phyloP scores from a whole-genome alignment of 2,113 vertebrate species.

The Eulemur macaco region DNA sequence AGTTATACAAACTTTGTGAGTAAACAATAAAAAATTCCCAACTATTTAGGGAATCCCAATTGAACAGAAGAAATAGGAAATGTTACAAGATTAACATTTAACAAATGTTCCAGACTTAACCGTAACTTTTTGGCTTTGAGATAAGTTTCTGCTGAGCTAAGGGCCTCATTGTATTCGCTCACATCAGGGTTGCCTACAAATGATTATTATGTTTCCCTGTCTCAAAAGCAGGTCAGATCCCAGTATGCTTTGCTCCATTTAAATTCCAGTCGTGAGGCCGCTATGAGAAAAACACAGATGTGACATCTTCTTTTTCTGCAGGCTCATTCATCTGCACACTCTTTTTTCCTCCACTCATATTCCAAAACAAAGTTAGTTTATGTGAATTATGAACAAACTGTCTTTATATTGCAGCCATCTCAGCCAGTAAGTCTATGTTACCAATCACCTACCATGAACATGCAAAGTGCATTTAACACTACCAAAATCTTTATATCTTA shows the following conservation, averaged over 20 bases:
- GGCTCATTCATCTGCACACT: not conserved
- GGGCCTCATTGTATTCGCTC: not conserved
- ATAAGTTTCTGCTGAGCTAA: not conserved
- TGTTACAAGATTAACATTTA: not conserved
- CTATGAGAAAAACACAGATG: constrained; percentile 16
- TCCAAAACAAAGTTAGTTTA: not conserved
- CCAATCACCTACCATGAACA: not conserved
- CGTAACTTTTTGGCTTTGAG: not conserved
- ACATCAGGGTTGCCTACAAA: not conserved
- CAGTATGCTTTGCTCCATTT: constrained; percentile 33
- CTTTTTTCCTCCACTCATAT: not conserved
- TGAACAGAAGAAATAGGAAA: not conserved
- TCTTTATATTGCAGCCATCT: not conserved
- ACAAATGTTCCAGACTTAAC: not conserved
- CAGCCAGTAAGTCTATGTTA: not conserved
- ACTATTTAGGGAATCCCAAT: not conserved
- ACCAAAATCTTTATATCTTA: not conserved
- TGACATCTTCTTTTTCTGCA: not conserved
- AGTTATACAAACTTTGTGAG: not conserved
- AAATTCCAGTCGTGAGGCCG: not conserved
- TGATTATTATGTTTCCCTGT: constrained; percentile 21
- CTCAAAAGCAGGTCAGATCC: constrained; percentile 42
- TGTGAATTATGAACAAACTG: constrained; percentile 3
- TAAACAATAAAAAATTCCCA: not conserved
- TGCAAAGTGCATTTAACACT: not conserved